phyloP scores from a whole-genome alignment of 2,888 invertebrate species.

The Rosalia funebris region DNA sequence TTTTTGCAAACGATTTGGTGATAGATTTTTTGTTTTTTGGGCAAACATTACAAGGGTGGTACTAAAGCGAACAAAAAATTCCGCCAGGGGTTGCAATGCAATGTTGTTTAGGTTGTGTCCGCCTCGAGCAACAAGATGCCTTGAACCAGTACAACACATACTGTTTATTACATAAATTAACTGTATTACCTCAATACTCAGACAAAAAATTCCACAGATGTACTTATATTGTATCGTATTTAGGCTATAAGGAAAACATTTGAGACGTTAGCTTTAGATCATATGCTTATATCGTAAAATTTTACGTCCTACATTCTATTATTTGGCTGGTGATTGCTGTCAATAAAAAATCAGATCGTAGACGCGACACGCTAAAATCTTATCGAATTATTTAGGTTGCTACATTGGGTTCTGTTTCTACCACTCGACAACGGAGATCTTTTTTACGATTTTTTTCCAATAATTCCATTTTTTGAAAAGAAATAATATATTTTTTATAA shows the following conservation, averaged over 20 bases:
- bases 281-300: constrained; percentile 49
- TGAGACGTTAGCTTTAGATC: constrained; percentile 59
- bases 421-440: too few relatives aligned
- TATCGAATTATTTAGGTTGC: too few relatives aligned
- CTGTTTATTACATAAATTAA: constrained; percentile 58
- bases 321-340: too few relatives aligned
- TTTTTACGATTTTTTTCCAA: constrained; percentile 20
- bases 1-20: neutral
- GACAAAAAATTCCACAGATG: constrained; percentile 63
- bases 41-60: constrained; percentile 11
- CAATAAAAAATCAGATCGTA: neutral
- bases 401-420: too few relatives aligned
- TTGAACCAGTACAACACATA: constrained; percentile 65
- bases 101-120: constrained; percentile 38
- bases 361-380: neutral
- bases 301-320: constrained; percentile 46
- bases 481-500: constrained; percentile 27
- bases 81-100: constrained; percentile 30
- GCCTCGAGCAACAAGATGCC: constrained; percentile 64
- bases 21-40: constrained; percentile 3
- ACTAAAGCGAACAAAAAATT: constrained; percentile 24
- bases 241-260: constrained; percentile 59
- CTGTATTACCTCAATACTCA: constrained; percentile 65
- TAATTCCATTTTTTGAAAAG: constrained; percentile 25
- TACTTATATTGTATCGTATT: constrained; percentile 66